phyloP scores from a whole-genome alignment of 2,797 vertebrate genomes.

The Peromyscus nudipes region DNA sequence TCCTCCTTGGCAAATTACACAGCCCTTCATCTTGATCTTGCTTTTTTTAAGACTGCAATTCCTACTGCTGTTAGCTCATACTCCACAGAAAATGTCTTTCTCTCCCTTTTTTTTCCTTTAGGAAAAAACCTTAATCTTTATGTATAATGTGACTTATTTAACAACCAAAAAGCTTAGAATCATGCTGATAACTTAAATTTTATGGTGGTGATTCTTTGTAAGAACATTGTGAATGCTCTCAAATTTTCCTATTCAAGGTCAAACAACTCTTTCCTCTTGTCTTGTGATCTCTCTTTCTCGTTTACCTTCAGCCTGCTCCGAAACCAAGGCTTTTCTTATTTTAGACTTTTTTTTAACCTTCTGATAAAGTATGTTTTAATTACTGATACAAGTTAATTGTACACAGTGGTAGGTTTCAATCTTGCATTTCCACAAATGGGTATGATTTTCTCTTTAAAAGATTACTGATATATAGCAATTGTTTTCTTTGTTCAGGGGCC shows the following conservation, averaged over 20 bases:
- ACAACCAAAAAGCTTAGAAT: not conserved
- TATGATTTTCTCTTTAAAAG: not conserved
- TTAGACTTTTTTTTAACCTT: not conserved
- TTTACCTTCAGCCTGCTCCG: not conserved
- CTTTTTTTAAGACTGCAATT: slow-evolving; percentile 21
- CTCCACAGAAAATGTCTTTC: not conserved
- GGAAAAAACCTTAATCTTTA: not conserved
- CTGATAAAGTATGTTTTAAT: not conserved
- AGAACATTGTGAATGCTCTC: not conserved
- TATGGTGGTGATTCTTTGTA: not conserved
- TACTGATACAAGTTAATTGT: not conserved
- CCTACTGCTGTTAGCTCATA: not conserved
- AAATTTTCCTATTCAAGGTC: not conserved
- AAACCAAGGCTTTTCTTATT: not conserved
- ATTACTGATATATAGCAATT: not conserved
- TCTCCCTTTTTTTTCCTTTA: not conserved
- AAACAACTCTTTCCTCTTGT: not conserved
- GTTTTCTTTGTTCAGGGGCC: not conserved
- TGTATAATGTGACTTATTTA: slow-evolving; percentile 17
- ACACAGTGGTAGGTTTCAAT: not conserved
- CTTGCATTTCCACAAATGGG: not conserved
- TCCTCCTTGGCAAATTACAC: not conserved
- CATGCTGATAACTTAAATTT: not conserved
- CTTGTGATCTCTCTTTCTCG: not conserved
- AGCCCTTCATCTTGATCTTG: not conserved